These are phyloP conservation scores for Ictidomys tridecemlineatus DNA, from an alignment of 2,113 vertebrate genomes.

Conservation along the genomic window DNA sequence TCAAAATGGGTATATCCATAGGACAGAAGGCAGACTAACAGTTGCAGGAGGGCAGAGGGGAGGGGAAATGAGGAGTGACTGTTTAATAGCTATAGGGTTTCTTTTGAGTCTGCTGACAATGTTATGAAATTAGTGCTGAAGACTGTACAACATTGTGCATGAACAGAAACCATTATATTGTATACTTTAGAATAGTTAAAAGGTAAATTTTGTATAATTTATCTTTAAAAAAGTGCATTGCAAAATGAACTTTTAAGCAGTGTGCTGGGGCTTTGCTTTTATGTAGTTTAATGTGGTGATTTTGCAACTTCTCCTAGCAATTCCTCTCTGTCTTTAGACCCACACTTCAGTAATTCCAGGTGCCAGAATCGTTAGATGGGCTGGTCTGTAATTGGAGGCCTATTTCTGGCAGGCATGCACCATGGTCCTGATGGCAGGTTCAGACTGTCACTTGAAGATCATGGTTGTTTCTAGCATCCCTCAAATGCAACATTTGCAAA, in stretches of 20 bases:
- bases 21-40: not conserved
- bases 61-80: not conserved
- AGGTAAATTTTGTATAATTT: not conserved
- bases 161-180: not conserved
- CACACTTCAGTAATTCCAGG: not conserved
- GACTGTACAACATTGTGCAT: not conserved
- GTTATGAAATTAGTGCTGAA: constrained; percentile 6
- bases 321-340: not conserved
- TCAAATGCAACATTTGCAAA: not conserved
- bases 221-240: not conserved
- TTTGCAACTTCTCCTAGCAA: not conserved
- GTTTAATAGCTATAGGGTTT: not conserved
- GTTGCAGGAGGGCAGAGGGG: fast-evolving
- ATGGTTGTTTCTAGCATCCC: not conserved
- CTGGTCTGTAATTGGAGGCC: not conserved
- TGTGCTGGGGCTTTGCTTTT: not conserved
- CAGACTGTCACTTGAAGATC: not conserved
- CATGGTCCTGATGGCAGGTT: not conserved
- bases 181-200: not conserved
- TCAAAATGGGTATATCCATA: not conserved
- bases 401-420: constrained; percentile 1
- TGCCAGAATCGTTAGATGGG: not conserved
- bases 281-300: not conserved
- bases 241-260: not conserved
- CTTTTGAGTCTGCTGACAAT: not conserved